Evolutionary conservation across 2,888 invertebrate genomes (phyloP), one percentile per base, ranked within the genome.

Genomic region (Rhogogaster chlorosoma): DNA sequence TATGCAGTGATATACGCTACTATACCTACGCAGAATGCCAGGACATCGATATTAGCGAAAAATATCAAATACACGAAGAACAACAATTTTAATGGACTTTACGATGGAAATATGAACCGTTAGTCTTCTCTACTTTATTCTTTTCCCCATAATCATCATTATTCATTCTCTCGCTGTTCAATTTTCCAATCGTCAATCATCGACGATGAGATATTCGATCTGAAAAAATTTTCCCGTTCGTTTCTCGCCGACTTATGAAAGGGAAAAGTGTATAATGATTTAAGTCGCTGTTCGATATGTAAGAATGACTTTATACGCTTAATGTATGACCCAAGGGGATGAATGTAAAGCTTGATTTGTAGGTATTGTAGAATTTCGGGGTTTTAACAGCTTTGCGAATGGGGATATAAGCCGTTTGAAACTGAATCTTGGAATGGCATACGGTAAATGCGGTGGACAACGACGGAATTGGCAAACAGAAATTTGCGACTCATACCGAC

Each of bases 401-500:
- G 18, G 77, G 45, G 77, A 22, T 49, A 32, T 53, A n/a, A 57
- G 80, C 49, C 6, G 15, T 77, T 77, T 18, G 49, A 53, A 77
- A 77, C 29, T 45, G 26, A 77, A 77, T 77, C 53, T 77, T 67
- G 67, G 4, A 38, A 22, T 10, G 53, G 9, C 32, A 75, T 10
- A 9, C 29, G 49, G 78, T 36, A n/a, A n/a, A 53, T 18, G 12
- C 2, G 53, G 57, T 78, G 78, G 80, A 80, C 80, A 80, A 61
- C 32, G 29, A 10, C 15, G 57, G 57, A 80, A 80, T 80, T 80
- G 80, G 57, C 57, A 80, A 80, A 80, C 29, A 80, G 80, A 61
- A 80, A 80, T 80, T 80, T 57, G 80, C 80, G 80, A 80, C 57
- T 57, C 61, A 80, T 80, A 80, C 77, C 49, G 32, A 80, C 80